These are phyloP conservation scores for Cinclus mexicanus DNA, from an alignment of 2,113 vertebrate genomes.

Conservation along the genomic window DNA sequence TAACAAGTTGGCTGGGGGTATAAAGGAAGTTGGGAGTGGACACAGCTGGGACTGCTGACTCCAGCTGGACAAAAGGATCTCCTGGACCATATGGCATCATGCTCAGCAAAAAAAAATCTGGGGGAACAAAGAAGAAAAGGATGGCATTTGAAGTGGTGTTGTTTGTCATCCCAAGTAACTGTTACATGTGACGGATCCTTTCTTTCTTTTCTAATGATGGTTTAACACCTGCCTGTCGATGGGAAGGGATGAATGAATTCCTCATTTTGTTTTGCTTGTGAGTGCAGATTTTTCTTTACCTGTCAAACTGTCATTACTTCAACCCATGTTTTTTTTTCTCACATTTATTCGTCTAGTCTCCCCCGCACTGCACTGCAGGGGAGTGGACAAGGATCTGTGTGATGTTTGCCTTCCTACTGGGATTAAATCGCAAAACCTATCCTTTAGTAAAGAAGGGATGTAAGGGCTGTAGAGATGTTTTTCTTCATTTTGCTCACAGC, in stretches of 20 bases:
- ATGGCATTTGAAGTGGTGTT: neutral
- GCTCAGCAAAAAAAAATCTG: neutral
- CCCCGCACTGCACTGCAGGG: accelerated
- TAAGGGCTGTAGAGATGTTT: neutral
- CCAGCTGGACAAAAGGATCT: neutral
- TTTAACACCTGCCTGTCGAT: neutral
- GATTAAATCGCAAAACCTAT: neutral
- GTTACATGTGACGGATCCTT: neutral
- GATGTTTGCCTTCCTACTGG: neutral
- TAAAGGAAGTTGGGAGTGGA: neutral
- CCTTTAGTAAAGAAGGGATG: neutral
- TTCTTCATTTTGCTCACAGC: neutral
- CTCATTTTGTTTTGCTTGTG: neutral
- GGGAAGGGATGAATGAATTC: neutral
- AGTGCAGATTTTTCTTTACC: neutral
- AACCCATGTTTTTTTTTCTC: neutral
- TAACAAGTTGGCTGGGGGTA: neutral
- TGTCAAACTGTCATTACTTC: neutral
- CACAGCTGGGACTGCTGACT: neutral
- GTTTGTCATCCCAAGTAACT: neutral
- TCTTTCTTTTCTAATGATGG: neutral
- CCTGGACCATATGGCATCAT: neutral
- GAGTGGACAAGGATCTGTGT: neutral
- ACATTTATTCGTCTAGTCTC: neutral
- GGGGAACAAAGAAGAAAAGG: neutral